phyloP scores from a whole-genome alignment of 2,888 invertebrate species.

The Lacanobia wlatinum region DNA sequence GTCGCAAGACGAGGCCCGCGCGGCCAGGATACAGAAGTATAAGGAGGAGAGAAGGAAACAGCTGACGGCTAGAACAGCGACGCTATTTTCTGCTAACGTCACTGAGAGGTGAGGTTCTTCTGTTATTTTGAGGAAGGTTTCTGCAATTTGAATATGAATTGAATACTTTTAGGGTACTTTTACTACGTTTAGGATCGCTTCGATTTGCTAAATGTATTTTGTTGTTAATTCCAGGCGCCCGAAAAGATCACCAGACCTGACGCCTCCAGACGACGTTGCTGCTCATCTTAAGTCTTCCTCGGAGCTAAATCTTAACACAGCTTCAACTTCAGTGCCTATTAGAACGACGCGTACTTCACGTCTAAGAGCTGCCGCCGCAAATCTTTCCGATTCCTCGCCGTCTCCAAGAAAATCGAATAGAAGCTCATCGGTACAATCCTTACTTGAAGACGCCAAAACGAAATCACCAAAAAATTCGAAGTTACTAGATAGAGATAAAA shows the following conservation, averaged over 20 bases:
- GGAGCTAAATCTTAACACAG: conserved; percentile 85
- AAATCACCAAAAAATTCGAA: conserved; percentile 82
- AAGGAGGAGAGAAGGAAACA: conserved; percentile 94
- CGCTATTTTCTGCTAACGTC: conserved; percentile 92
- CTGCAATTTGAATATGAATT: not conserved
- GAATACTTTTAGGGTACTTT: not conserved
- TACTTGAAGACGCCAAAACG: conserved; percentile 82
- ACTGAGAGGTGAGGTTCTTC: conserved; percentile 82
- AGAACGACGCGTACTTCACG: conserved; percentile 94
- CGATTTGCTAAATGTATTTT: conserved; percentile 27
- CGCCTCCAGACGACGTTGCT: conserved; percentile 80
- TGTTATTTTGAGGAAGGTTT: not conserved
- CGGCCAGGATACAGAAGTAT: conserved; percentile 93
- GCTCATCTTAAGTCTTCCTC: conserved; percentile 87
- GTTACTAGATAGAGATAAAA: conserved; percentile 87
- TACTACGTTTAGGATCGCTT: not conserved
- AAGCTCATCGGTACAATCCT: conserved; percentile 86
- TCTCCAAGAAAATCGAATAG: conserved; percentile 81
- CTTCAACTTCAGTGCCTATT: conserved; percentile 89
- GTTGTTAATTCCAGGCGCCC: conserved; percentile 82
- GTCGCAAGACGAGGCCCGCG: conserved; percentile 88
- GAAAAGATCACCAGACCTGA: conserved; percentile 76
- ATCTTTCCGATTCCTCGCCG: conserved; percentile 78
- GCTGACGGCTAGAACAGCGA: conserved; percentile 91
- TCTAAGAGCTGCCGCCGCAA: conserved; percentile 92